Evolutionary conservation across 2,113 vertebrate genomes (phyloP), one percentile per base, ranked within the genome.

Genomic region (Coreoperca whiteheadi): DNA sequence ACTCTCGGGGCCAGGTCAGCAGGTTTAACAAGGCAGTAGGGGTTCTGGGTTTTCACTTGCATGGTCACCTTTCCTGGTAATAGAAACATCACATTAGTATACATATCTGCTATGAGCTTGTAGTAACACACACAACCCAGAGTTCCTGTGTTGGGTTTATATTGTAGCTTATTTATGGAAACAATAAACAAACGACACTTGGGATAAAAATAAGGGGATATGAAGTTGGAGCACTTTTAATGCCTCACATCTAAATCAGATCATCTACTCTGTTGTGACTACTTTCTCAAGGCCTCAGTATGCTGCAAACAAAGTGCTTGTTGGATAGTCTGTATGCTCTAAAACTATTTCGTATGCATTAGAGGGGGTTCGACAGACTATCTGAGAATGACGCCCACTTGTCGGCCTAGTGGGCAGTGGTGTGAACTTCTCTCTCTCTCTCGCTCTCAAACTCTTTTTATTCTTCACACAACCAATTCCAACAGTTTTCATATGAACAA

Each of bases 31-130:
- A 79, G 84, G 71, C 77, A 74, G 9, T 81, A 43, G 0, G 86
- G 85, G 69, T 68, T 87, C 51, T 66, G 79, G 25, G 16, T 73
- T 71, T 85, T 90, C 28, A 71, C 46, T 9, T 21, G 28, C 10
- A 74, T 39, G 20, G 9, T 84, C 53, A 39, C 23, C 34, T 87
- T 88, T 72, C 71, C 94, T 95, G 85, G 8, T 66, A 51, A 66
- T 0, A 78, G 7, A 90, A 68, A 81, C 18, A 21, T 67, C 7
- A 64, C 12, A 77, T 66, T 46, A 74, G 25, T 60, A 39, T 72
- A 83, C 8, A 60, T 16, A 69, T 77, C n/a, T 72, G 14, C 30
- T 18, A 21, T n/a, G 1, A 73, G 20, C 2, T 39, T 67, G 39
- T 65, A 60, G 30, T 41, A 30, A 4, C 37, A 67, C 18, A 57